Evolutionary conservation across 2,113 vertebrate genomes (phyloP).

Genomic region (Sarotherodon lohbergeri): DNA sequence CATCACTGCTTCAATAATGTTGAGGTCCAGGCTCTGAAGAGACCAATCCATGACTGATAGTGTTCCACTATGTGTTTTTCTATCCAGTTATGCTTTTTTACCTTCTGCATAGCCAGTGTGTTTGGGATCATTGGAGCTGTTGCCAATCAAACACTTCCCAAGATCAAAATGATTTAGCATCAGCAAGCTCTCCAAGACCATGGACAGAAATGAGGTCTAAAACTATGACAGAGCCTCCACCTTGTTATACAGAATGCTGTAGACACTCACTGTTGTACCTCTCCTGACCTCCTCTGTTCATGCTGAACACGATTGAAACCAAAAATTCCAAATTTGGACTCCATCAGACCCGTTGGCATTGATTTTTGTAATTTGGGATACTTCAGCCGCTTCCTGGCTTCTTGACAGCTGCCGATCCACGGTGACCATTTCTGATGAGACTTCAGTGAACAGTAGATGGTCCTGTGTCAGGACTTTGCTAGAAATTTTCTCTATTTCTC

Average conservation of each 20-base stretch:
- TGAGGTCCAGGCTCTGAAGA: neutral
- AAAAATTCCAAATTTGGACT: neutral
- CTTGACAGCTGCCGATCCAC: neutral
- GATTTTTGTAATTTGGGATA: neutral
- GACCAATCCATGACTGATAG: neutral
- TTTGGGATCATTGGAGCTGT: neutral
- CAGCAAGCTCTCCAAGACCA: neutral
- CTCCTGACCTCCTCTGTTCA: neutral
- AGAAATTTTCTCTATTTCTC: neutral
- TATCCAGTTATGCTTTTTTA: neutral
- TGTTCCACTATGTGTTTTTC: neutral
- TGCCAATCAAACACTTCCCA: neutral
- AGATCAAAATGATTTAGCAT: neutral
- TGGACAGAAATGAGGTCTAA: neutral
- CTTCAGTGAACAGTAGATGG: neutral
- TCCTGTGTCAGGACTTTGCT: neutral
- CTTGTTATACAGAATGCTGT: neutral
- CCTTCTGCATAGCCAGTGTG: neutral
- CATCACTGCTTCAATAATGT: neutral
- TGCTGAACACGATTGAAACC: neutral
- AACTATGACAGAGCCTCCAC: neutral
- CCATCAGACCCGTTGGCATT: neutral
- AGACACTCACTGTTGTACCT: neutral
- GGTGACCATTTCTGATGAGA: neutral
- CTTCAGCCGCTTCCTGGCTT: neutral